Conservation (phyloP, 2,797 vertebrate genomes). For the Molossus molossus region DNA sequence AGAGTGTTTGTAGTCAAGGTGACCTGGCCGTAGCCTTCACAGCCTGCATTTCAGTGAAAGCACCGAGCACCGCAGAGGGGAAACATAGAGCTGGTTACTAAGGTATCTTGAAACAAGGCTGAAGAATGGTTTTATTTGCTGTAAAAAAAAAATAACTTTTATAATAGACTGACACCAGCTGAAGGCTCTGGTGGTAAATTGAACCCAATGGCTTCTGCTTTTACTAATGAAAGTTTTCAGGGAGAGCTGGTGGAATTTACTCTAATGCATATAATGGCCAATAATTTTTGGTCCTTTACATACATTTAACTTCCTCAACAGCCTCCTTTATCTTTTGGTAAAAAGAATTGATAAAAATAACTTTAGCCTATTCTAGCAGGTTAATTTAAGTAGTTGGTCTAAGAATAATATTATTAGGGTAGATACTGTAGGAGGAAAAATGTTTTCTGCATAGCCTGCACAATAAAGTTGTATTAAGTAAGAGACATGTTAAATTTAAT, state of each 20-base stretch:
- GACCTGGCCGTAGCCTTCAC: conserved; percentile 54
- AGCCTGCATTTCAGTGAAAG: conserved; percentile 60
- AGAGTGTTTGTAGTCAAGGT: conserved; percentile 55
- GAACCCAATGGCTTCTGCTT: conserved; percentile 57
- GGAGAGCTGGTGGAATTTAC: conserved; percentile 49
- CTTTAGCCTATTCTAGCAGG: background rate
- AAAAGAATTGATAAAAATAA: conserved; percentile 62
- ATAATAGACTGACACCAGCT: conserved; percentile 68
- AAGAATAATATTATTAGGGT: conserved; percentile 58
- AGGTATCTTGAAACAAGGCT: conserved; percentile 73
- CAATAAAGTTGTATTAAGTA: conserved; percentile 20
- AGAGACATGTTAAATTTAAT: background rate
- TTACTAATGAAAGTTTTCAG: conserved; percentile 36
- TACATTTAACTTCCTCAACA: conserved; percentile 58
- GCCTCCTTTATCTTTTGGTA: conserved; percentile 31
- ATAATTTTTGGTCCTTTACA: conserved; percentile 55
- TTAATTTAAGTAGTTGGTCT: conserved; percentile 60
- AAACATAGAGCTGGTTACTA: conserved; percentile 76
- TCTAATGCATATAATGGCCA: background rate
- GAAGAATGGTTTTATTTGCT: conserved; percentile 82
- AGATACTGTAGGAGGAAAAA: background rate
- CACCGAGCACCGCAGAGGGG: background rate
- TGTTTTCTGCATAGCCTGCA: background rate
- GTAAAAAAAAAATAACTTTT: conserved; percentile 62
- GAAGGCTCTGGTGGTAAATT: conserved; percentile 67